A percentile compares a stretch with the other conserved stretches of the same genome.
These are phyloP conservation scores for Leptopilina myrica DNA, from an alignment of 2,888 invertebrate species.

Conservation along the genomic window DNA sequence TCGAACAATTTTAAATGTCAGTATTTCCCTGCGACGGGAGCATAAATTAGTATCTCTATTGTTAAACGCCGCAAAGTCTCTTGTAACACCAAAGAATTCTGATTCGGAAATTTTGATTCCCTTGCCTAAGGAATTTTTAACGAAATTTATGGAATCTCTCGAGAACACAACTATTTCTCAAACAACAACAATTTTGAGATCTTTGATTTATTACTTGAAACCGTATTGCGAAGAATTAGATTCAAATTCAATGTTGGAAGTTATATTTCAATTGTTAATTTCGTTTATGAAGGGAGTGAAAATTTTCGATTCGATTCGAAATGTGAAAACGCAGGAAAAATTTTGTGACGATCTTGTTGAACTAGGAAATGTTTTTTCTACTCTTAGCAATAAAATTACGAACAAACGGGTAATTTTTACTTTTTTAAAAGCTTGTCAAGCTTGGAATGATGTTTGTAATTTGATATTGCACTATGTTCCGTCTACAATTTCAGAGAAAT, in stretches of 20 bases:
- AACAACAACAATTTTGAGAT: conserved; percentile 20
- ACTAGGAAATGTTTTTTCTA: conserved; percentile 18
- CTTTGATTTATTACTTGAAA: conserved; percentile 16
- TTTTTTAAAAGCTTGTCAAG: conserved; percentile 34
- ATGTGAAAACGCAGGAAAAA: conserved; percentile 11
- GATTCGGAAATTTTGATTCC: neutral
- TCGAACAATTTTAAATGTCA: conserved; percentile 7
- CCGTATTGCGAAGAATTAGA: neutral
- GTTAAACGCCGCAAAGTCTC: neutral
- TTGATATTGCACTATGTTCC: conserved; percentile 17
- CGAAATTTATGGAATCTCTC: conserved; percentile 22
- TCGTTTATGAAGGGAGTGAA: conserved; percentile 28
- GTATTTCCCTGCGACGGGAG: conserved; percentile 27
- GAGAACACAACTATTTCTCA: conserved; percentile 17
- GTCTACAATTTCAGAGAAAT: neutral
- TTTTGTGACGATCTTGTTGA: conserved; percentile 26
- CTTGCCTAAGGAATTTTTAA: conserved; percentile 24
- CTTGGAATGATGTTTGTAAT: conserved; percentile 24
- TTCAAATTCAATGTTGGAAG: conserved; percentile 7
- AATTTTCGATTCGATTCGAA: conserved; percentile 10
- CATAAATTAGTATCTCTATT: conserved; percentile 22
- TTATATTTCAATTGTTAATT: conserved; percentile 13
- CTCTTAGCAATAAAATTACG: neutral
- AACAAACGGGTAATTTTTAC: conserved; percentile 21
- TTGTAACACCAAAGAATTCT: neutral